Percentiles rank a stretch among this genome's conserved stretches.
These are phyloP conservation scores for Caligus rogercresseyi DNA, from an alignment of 1,140 invertebrate genomes.

Conservation along the genomic window DNA sequence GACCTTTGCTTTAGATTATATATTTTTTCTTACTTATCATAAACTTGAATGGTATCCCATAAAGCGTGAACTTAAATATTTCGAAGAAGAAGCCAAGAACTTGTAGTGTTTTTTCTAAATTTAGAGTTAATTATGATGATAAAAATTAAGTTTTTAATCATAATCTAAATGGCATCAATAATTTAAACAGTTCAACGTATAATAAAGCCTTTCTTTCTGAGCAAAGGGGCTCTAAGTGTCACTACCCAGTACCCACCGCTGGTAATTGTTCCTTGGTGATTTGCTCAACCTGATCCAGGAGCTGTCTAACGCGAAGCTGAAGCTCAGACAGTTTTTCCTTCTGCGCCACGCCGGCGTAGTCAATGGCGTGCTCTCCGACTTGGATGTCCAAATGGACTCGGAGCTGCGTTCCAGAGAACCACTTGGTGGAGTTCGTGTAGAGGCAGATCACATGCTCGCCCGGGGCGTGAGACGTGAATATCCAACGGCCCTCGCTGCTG, in stretches of 20 bases:
- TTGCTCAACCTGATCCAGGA: constrained; percentile 94
- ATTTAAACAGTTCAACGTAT: no score
- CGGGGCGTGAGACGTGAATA: constrained; percentile 86
- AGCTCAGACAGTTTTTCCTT: constrained; percentile 94
- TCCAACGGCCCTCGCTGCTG: constrained; percentile 83
- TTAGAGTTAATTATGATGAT: no score
- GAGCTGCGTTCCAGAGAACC: constrained; percentile 85
- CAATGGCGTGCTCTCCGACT: constrained; percentile 95
- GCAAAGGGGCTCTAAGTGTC: constrained; percentile 19
- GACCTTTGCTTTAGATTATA: no score
- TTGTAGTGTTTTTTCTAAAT: no score
- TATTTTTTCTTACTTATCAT: no score
- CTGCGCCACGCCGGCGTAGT: constrained; percentile 90
- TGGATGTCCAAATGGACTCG: constrained; percentile 94
- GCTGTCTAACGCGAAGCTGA: constrained; percentile 80
- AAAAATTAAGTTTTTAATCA: no score
- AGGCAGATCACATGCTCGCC: constrained; percentile 96
- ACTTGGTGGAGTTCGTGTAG: constrained; percentile 90
- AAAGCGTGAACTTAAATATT: no score
- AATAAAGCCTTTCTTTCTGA: no score
- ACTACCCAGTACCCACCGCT: constrained; percentile 79
- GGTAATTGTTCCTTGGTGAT: constrained; percentile 99
- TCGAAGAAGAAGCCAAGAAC: no score
- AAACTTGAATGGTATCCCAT: no score
- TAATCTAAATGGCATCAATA: no score